These are phyloP conservation scores for Diceros bicornis DNA, from an alignment of 2,797 vertebrate species.

Conservation along the genomic window DNA sequence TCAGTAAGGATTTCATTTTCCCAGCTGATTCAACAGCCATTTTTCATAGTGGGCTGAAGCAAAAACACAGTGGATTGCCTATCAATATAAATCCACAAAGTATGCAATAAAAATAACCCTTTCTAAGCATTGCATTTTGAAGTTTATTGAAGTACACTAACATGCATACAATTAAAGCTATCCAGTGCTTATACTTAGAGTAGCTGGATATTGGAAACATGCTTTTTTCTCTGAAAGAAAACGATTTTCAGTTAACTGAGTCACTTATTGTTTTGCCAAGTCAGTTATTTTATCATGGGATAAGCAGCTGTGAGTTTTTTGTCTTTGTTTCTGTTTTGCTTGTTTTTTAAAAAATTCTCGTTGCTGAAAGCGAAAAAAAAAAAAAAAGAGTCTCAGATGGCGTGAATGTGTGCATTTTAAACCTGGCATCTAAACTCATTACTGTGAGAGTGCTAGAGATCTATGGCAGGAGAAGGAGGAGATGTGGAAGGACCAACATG, in stretches of 20 bases:
- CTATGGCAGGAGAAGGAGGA: background rate
- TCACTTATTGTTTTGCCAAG: constrained; percentile 21
- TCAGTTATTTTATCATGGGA: constrained; percentile 1
- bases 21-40: constrained; percentile 64
- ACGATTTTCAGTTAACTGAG: constrained; percentile 66
- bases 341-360: background rate
- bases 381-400: background rate
- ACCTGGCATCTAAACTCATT: background rate
- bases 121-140: background rate
- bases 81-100: constrained; percentile 73
- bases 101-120: constrained; percentile 68
- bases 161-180: constrained; percentile 72
- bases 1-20: constrained; percentile 79
- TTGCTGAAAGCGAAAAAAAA: constrained; percentile 15
- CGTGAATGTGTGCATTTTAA: constrained; percentile 8
- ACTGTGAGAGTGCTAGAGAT: background rate
- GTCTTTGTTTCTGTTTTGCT: constrained; percentile 34
- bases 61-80: constrained; percentile 75
- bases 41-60: constrained; percentile 74
- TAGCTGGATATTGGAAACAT: background rate
- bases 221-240: constrained; percentile 68
- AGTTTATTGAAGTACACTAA: constrained; percentile 70
- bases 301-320: background rate
- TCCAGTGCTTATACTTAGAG: background rate
- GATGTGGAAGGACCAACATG: background rate